Evolutionary conservation across 2,888 invertebrate species (phyloP), one percentile per base, ranked within the genome.

Genomic region (Cryptus armator): DNA sequence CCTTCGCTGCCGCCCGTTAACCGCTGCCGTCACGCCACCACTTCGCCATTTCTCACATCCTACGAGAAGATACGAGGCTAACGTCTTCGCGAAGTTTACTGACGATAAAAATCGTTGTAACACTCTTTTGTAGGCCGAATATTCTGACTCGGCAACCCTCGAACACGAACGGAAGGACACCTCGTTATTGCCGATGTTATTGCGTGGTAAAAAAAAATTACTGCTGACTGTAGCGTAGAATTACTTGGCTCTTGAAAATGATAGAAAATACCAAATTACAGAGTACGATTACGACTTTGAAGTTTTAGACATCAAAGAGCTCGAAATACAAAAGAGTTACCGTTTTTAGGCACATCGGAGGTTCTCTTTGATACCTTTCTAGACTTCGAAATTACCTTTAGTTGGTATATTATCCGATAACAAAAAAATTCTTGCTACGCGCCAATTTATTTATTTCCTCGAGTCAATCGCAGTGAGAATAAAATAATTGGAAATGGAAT

Each of bases 11-110:
- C 74, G 44, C 51, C 64, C 74, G 68, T 84, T 84, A 75, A 81
- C 77, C 77, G 72, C 59, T 44, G 19, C 74, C 81, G 77, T 81
- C 84, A 72, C 81, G 80, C 71, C 71, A 81, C 43, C 37, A 81
- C 72, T 81, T 72, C 56, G 59, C 67, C 51, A 51, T 67, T 81
- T 72, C 77, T 81, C 51, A 53, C 81, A 72, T 81, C 76, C 72
- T 77, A 59, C 44, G 37, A 29, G 19, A 44, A 71, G 56, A 72
- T 66, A 74, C 75, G 56, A 67, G 76, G 14, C 37, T 9, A 74
- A 48, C 51, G 71, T 71, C 59, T 71, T 71, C 70, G 70, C 59
- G 32, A 24, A 12, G 64, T 44, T 51, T 37, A 9, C 37, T 19
- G 16, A 19, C 10, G 43, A 14, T 24, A 37, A 51, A 48, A 16